Evolutionary conservation across 2,888 invertebrate genomes (phyloP).

Genomic region (Ophraella communa): DNA sequence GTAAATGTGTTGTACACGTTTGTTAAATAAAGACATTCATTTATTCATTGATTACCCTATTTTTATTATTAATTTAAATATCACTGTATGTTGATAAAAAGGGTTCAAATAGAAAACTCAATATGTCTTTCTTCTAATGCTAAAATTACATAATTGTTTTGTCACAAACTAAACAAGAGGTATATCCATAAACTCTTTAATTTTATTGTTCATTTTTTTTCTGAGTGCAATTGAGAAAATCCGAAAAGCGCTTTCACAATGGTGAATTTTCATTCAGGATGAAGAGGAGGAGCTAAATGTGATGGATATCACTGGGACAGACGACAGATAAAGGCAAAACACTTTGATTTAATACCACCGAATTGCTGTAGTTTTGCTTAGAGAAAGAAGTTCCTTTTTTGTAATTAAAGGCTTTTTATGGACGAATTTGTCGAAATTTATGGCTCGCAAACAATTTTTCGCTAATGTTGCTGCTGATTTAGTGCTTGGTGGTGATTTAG

Average conservation of each 20-base stretch:
- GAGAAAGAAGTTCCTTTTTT: conserved; percentile 59
- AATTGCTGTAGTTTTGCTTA: conserved; percentile 56
- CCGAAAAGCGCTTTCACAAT: conserved; percentile 22
- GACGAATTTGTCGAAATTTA: conserved; percentile 51
- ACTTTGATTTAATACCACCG: conserved; percentile 60
- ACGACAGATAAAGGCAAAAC: conserved; percentile 62
- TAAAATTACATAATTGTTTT: too few relatives aligned
- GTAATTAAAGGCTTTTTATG: conserved; percentile 57
- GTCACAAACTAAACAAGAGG: too few relatives aligned
- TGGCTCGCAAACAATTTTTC: conserved; percentile 46
- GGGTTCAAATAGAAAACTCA: too few relatives aligned
- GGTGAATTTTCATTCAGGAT: conserved; percentile 32
- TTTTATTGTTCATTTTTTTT: neutral
- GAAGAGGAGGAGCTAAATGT: conserved; percentile 55
- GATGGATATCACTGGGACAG: conserved; percentile 58
- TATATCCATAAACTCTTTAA: neutral
- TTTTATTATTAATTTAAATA: too few relatives aligned
- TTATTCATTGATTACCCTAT: too few relatives aligned
- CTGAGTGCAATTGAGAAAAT: conserved; percentile 18
- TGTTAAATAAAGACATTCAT: too few relatives aligned
- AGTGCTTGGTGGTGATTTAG: conserved; percentile 26
- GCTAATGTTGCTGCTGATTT: conserved; percentile 40
- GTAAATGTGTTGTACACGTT: too few relatives aligned
- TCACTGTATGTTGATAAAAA: too few relatives aligned
- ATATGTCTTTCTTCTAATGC: too few relatives aligned